Evolutionary conservation across 2,113 vertebrate genomes (phyloP).

Genomic region (Acanthochromis polyacanthus): DNA sequence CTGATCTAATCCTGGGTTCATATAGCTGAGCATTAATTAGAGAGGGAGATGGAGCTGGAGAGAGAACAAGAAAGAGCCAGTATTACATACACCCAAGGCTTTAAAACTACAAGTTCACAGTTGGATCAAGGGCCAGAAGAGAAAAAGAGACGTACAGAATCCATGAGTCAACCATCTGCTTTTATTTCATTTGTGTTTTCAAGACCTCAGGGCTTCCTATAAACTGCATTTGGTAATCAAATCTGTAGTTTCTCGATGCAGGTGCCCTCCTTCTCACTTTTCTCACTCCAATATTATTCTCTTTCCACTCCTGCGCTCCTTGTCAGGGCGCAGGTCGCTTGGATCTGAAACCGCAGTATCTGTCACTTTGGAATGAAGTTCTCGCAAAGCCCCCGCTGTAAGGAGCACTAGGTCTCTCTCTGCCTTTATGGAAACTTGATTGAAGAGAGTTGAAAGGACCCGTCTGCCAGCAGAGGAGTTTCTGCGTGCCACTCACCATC

Average conservation of each 20-base stretch:
- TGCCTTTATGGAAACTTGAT: constrained; percentile 73
- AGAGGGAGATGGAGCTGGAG: constrained; percentile 44
- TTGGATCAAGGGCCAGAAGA: constrained; percentile 49
- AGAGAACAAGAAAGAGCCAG: constrained; percentile 44
- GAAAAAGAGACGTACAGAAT: constrained; percentile 26
- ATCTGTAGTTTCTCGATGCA: constrained; percentile 25
- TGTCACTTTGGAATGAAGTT: constrained; percentile 65
- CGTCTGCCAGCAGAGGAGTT: constrained; percentile 56
- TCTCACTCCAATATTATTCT: constrained; percentile 19
- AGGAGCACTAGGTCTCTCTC: constrained; percentile 55
- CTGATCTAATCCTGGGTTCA: constrained; percentile 79
- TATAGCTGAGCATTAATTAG: constrained; percentile 79
- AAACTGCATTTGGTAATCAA: constrained; percentile 60
- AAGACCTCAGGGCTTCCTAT: constrained; percentile 35
- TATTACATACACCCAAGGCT: constrained; percentile 42
- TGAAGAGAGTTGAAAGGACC: constrained; percentile 78
- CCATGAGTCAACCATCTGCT: constrained; percentile 42
- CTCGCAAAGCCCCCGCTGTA: constrained; percentile 43
- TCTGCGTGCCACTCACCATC: constrained; percentile 59
- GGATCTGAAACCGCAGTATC: constrained; percentile 54
- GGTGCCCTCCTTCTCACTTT: constrained; percentile 36
- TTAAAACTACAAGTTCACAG: constrained; percentile 57
- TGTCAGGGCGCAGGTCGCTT: constrained; percentile 32
- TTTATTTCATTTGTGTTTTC: constrained; percentile 51
- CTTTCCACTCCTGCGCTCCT: constrained; percentile 21